phyloP scores from a whole-genome alignment of 37 sponge, comb jelly and placozoan species.

The Ianthella basta region DNA sequence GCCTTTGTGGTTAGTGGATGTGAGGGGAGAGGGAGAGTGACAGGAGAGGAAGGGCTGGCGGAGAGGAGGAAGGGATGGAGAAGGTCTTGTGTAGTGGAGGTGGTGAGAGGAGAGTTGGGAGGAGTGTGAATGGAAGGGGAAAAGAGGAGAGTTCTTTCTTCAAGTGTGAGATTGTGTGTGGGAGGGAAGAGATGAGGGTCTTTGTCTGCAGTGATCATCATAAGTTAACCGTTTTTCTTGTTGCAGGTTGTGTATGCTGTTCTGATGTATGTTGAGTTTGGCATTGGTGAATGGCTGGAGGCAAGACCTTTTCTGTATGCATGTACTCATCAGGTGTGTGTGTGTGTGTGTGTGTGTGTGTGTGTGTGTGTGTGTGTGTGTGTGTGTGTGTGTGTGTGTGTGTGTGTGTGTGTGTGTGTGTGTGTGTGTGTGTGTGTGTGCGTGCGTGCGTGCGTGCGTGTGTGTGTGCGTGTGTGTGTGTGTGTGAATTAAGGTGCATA shows the following conservation, averaged over 20 bases:
- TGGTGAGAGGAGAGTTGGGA: background rate
- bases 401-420: too few relatives aligned
- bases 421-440: background rate
- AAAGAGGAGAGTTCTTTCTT: too few relatives aligned
- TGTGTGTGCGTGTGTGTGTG: background rate
- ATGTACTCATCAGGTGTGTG: constrained; percentile 71
- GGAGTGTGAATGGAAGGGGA: background rate
- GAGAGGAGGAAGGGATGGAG: background rate
- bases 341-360: constrained; percentile 16
- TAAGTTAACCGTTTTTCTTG: background rate
- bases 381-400: background rate
- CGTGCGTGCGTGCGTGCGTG: constrained; percentile 4
- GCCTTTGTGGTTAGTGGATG: constrained; percentile 41
- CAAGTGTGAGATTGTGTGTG: background rate
- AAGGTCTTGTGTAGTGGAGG: background rate
- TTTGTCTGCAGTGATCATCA: too few relatives aligned
- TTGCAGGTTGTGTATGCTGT: constrained; percentile 58
- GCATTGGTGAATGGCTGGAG: constrained; percentile 80
- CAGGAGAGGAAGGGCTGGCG: background rate
- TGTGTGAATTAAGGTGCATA: background rate
- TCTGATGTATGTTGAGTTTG: constrained; percentile 92
- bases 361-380: constrained; percentile 15
- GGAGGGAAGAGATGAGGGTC: too few relatives aligned
- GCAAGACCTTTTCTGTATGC: constrained; percentile 65
- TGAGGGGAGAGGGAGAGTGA: too few relatives aligned